These are phyloP conservation scores for Tympanuchus pallidicinctus DNA, from an alignment of 2,113 vertebrate genomes.

Conservation along the genomic window DNA sequence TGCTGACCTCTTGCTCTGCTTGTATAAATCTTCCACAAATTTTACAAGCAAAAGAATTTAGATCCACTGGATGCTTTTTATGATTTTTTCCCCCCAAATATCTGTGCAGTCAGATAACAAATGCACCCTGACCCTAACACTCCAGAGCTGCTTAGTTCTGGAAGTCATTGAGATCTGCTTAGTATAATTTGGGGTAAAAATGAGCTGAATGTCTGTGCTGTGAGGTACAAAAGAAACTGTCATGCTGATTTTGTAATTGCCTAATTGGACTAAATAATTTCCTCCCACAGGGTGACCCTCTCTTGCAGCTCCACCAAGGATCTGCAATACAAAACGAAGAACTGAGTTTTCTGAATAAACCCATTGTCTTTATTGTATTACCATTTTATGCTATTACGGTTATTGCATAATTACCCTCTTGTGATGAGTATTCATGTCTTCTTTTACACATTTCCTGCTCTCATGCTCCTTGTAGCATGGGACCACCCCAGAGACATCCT, in stretches of 20 bases:
- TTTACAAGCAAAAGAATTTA: not conserved
- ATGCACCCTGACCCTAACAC: not conserved
- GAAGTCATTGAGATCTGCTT: not conserved
- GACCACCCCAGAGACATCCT: not conserved
- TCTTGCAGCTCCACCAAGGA: not conserved
- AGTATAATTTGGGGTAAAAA: not conserved
- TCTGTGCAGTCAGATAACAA: not conserved
- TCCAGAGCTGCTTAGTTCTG: not conserved
- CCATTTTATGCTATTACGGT: not conserved
- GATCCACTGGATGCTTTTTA: not conserved
- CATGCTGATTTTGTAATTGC: constrained; percentile 38
- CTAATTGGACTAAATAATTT: constrained; percentile 49
- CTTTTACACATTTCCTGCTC: constrained; percentile 1
- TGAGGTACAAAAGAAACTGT: not conserved
- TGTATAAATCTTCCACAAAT: not conserved
- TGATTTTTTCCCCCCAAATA: not conserved
- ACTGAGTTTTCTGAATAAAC: constrained; percentile 15
- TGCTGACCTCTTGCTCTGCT: not conserved
- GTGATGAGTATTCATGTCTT: not conserved
- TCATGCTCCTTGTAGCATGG: not conserved
- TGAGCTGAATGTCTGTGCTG: not conserved
- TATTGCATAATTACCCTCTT: constrained; percentile 37
- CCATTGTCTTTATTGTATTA: constrained; percentile 11
- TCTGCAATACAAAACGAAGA: constrained; percentile 6
- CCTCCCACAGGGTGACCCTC: constrained; percentile 4